Percentiles rank a stretch among this genome's conserved stretches.
Conservation (phyloP, 2,888 invertebrate species). For the Cantharis lateralis region DNA sequence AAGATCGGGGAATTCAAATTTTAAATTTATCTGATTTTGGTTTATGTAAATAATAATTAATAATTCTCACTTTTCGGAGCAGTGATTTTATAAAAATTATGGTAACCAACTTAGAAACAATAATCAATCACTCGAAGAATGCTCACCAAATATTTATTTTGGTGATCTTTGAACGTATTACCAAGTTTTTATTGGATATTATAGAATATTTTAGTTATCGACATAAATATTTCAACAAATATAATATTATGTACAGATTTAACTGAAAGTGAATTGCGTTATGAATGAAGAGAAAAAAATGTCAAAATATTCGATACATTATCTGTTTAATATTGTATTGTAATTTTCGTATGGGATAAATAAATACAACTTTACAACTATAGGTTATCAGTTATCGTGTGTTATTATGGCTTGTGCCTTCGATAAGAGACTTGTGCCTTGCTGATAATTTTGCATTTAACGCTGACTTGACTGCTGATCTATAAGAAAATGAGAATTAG, state of each 20-base stretch:
- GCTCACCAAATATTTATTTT: not conserved
- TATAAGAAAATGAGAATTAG: slow-evolving; percentile 4
- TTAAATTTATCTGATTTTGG: too few species aligned
- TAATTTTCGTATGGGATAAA: not conserved
- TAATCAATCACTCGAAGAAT: not conserved
- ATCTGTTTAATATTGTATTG: not conserved
- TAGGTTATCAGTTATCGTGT: not conserved
- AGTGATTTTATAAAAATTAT: too few species aligned
- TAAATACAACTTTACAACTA: not conserved
- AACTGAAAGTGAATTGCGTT: not conserved
- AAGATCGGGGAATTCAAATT: not conserved
- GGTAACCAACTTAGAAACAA: not conserved
- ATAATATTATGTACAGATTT: not conserved
- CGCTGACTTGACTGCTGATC: slow-evolving; percentile 20
- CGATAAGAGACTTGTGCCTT: slow-evolving; percentile 16
- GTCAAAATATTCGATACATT: not conserved
- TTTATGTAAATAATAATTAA: too few species aligned
- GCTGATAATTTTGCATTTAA: slow-evolving; percentile 1
- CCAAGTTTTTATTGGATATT: not conserved
- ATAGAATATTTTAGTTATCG: not conserved
- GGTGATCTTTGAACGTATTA: not conserved
- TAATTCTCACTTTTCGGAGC: too few species aligned
- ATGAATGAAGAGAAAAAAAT: not conserved
- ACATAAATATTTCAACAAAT: not conserved
- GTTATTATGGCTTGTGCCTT: slow-evolving; percentile 18